These are phyloP conservation scores for Carassius carassius DNA, from an alignment of 2,113 vertebrate genomes.

Conservation along the genomic window DNA sequence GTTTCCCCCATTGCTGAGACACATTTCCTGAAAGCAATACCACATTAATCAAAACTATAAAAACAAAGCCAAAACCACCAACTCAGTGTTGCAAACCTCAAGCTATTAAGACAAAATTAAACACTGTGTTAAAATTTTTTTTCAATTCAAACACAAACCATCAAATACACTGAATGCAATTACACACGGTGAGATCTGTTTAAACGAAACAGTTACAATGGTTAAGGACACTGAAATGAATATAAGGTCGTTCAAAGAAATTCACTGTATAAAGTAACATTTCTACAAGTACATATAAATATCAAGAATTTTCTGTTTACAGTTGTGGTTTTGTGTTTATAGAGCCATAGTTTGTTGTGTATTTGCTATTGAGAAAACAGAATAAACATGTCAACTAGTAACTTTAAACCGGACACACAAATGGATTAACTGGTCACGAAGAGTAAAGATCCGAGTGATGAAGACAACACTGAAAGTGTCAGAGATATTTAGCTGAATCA, in stretches of 20 bases:
- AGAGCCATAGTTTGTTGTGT: not conserved
- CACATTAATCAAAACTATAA: constrained; percentile 12
- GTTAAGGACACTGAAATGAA: not conserved
- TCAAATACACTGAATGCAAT: not conserved
- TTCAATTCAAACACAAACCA: not conserved
- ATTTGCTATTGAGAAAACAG: not conserved
- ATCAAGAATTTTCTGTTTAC: not conserved
- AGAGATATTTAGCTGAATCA: not conserved
- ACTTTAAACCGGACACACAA: not conserved
- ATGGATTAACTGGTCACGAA: not conserved
- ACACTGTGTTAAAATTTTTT: not conserved
- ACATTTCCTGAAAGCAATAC: not conserved
- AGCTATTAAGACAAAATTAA: not conserved
- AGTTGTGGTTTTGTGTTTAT: not conserved
- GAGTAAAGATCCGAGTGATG: not conserved
- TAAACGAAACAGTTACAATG: not conserved
- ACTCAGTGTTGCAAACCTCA: not conserved
- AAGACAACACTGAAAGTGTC: not conserved
- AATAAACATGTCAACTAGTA: not conserved
- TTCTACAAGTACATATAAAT: not conserved
- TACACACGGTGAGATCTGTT: not conserved
- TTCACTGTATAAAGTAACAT: not conserved
- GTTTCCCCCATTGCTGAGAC: not conserved
- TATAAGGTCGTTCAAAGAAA: not conserved
- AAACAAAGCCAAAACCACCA: not conserved